Percentiles rank a stretch among this genome's conserved stretches.
phyloP scores from a whole-genome alignment of 1,140 invertebrate genomes.

The Pantala flavescens region DNA sequence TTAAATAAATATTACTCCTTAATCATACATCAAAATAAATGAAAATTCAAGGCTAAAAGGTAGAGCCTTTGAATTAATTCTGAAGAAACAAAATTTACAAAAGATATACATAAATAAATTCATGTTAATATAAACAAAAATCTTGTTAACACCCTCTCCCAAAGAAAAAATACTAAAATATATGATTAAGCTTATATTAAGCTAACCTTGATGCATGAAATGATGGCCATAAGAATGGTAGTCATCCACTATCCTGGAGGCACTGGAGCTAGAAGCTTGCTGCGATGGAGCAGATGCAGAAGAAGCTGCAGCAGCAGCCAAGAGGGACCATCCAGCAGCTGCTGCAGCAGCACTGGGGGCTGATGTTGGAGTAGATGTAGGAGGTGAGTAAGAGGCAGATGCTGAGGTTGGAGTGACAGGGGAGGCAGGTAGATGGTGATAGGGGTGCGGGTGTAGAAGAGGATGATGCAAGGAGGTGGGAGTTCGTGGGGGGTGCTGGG shows the following conservation, averaged over 20 bases:
- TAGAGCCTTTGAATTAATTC: no score
- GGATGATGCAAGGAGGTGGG: constrained; percentile 24
- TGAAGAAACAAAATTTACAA: no score
- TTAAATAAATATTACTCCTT: no score
- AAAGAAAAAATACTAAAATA: no score
- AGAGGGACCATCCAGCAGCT: constrained; percentile 50
- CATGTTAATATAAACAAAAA: no score
- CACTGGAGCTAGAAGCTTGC: neutral
- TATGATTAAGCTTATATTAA: neutral
- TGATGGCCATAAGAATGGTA: neutral
- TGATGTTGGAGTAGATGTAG: constrained; percentile 38
- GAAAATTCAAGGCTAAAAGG: no score
- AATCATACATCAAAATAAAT: no score
- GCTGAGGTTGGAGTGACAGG: constrained; percentile 27
- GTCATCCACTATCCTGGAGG: neutral
- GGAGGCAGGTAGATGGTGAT: constrained; percentile 37
- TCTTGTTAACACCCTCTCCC: no score
- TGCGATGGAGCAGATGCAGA: neutral
- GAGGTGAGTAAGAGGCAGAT: constrained; percentile 46
- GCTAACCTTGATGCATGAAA: neutral
- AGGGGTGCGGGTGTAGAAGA: constrained; percentile 52
- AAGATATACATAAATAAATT: no score
- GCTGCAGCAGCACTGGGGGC: constrained; percentile 36
- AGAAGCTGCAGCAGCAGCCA: constrained; percentile 29
- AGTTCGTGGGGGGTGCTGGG: constrained; percentile 51